Conservation (phyloP, 2,888 invertebrate species). For the Drosophila suboccidentalis region DNA sequence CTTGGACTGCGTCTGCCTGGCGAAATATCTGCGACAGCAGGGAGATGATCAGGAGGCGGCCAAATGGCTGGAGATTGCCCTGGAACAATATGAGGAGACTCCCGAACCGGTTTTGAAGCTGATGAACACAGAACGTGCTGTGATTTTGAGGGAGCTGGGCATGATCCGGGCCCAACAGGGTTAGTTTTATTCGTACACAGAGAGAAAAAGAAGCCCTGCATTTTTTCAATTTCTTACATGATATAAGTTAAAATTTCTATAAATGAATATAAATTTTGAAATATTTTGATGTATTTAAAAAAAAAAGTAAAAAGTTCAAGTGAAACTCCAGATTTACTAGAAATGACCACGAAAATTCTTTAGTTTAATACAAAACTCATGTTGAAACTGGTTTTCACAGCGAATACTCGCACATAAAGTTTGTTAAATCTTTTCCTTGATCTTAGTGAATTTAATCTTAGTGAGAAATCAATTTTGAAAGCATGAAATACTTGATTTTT, state of each 20-base stretch:
- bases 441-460: too few species aligned
- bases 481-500: too few species aligned
- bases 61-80: conserved; percentile 44
- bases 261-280: not conserved
- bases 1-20: conserved; percentile 51
- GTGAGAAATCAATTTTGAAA: too few species aligned
- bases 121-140: conserved; percentile 20
- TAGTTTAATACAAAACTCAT: too few species aligned
- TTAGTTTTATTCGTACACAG: conserved; percentile 7
- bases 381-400: too few species aligned
- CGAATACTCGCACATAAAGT: too few species aligned
- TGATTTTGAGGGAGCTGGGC: conserved; percentile 28
- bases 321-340: not conserved
- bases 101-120: conserved; percentile 29
- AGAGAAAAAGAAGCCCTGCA: not conserved
- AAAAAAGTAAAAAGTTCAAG: not conserved
- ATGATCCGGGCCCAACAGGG: not conserved
- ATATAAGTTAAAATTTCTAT: not conserved
- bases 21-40: conserved; percentile 12
- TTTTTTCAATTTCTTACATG: not conserved
- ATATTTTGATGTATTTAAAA: too few species aligned
- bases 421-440: too few species aligned
- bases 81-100: conserved; percentile 26
- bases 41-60: conserved; percentile 11
- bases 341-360: not conserved